Percentiles rank a stretch among this genome's conserved stretches.
phyloP scores from a whole-genome alignment of 2,113 vertebrate genomes.

The Guaruba guarouba region DNA sequence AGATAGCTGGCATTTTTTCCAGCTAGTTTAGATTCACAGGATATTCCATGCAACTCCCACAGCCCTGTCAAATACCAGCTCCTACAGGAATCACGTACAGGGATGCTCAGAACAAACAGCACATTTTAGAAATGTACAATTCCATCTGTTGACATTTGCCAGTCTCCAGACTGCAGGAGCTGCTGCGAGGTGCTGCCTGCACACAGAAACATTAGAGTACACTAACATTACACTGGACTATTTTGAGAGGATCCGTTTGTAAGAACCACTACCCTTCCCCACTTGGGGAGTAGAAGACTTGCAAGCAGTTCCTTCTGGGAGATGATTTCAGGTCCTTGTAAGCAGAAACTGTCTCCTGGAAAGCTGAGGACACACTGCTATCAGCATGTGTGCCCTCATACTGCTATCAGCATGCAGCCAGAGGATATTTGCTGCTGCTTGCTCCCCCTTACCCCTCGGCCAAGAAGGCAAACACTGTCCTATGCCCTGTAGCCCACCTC shows the following conservation, averaged over 20 bases:
- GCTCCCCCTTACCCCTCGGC: background rate
- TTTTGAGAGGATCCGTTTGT: background rate
- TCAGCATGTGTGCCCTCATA: background rate
- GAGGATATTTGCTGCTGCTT: background rate
- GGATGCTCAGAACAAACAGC: slow-evolving; percentile 15
- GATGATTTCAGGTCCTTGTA: background rate
- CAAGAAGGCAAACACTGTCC: background rate
- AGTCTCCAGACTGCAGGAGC: background rate
- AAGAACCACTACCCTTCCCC: background rate
- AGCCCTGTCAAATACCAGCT: slow-evolving; percentile 41
- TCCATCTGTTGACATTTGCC: slow-evolving; percentile 51
- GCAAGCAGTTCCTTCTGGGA: background rate
- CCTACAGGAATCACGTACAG: slow-evolving; percentile 35
- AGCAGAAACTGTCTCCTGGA: background rate
- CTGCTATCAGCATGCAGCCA: background rate
- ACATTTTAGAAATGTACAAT: background rate
- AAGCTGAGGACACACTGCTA: background rate
- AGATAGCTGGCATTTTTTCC: background rate
- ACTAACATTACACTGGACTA: background rate
- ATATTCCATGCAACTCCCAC: background rate
- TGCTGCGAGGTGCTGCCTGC: background rate
- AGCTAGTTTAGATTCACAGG: slow-evolving; percentile 30
- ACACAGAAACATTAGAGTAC: background rate
- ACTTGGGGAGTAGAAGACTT: background rate
- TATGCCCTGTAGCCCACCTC: slow-evolving; percentile 72